Evolutionary conservation across 2,113 vertebrate species (phyloP).

Genomic region (Rhynchomys soricoides): DNA sequence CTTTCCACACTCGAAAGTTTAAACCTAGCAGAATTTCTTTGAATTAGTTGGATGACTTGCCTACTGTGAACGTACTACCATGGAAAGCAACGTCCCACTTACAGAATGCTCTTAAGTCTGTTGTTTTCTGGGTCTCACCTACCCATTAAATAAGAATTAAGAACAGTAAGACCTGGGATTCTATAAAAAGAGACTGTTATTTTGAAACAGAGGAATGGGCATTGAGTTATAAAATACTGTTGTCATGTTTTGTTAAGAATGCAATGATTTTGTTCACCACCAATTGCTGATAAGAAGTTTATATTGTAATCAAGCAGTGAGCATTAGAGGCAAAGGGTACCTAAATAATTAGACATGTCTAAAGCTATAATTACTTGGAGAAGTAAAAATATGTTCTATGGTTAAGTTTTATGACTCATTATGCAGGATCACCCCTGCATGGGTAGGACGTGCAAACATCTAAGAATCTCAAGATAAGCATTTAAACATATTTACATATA

Average conservation of each 20-base stretch:
- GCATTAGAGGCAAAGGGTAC: not conserved
- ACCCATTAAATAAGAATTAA: not conserved
- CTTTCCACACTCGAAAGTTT: not conserved
- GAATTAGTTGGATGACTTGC: not conserved
- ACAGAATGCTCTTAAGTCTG: not conserved
- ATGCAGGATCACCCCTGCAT: not conserved
- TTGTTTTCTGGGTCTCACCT: not conserved
- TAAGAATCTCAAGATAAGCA: not conserved
- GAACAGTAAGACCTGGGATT: not conserved
- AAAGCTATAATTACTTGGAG: not conserved
- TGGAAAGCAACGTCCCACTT: not conserved
- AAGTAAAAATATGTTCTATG: not conserved
- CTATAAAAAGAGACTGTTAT: not conserved
- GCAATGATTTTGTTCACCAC: not conserved
- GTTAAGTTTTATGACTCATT: not conserved
- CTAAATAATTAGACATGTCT: not conserved
- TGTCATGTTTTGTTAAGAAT: not conserved
- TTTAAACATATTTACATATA: not conserved
- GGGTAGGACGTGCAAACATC: not conserved
- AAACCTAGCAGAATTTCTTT: not conserved
- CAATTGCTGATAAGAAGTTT: not conserved
- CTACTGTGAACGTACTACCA: not conserved
- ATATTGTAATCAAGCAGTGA: not conserved
- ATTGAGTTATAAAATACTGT: not conserved
- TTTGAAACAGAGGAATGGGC: not conserved